A percentile compares a stretch with the other conserved stretches of the same genome.
Conservation (phyloP, 2,113 vertebrate genomes). For the Jacana jacana region DNA sequence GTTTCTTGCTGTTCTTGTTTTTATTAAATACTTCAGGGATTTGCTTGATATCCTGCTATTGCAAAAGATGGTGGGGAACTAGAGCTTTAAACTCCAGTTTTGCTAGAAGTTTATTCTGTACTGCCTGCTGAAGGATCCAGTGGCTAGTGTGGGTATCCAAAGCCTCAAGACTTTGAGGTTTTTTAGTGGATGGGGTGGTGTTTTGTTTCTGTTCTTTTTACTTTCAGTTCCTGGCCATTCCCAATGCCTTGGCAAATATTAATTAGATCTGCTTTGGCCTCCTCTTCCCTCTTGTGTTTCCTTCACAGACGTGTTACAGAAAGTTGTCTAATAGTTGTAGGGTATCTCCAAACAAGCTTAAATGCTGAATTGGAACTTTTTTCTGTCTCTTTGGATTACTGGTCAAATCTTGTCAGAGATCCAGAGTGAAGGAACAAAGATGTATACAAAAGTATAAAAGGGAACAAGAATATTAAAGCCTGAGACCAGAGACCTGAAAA, state of each 20-base stretch:
- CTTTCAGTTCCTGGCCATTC: neutral
- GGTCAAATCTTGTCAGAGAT: neutral
- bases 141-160: neutral
- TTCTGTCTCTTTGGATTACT: neutral
- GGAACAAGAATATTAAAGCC: neutral
- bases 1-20: neutral
- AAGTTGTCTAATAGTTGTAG: neutral
- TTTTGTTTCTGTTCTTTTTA: neutral
- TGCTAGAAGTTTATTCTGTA: neutral
- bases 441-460: neutral
- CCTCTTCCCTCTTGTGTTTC: neutral
- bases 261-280: neutral
- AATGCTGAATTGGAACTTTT: neutral
- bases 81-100: neutral
- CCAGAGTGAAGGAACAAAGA: neutral
- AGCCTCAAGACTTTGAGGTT: neutral
- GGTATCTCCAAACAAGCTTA: neutral
- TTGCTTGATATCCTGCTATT: neutral
- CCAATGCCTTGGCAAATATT: neutral
- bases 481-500: neutral
- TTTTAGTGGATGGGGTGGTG: neutral
- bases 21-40: neutral
- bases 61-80: neutral
- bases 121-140: neutral
- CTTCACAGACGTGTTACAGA: neutral